phyloP scores from a whole-genome alignment of 2,888 invertebrate genomes.

The Stenotaenia linearis region DNA sequence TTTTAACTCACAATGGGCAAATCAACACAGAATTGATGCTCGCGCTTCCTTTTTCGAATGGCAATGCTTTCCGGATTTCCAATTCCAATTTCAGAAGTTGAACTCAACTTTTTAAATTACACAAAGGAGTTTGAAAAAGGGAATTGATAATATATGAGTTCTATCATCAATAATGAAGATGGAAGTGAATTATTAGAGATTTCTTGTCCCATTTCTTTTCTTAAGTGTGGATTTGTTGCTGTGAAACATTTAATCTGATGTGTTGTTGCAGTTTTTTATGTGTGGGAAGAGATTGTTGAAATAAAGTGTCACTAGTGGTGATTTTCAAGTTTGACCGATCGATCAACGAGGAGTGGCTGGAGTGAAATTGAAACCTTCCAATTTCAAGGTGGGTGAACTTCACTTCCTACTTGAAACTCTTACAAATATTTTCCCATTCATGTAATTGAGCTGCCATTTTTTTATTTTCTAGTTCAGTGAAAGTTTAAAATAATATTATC shows the following conservation, averaged over 20 bases:
- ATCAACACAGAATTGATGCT: neutral
- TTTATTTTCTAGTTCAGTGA: neutral
- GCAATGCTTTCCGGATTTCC: neutral
- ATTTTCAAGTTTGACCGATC: constrained; percentile 2
- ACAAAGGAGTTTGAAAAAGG: neutral
- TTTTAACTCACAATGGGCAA: neutral
- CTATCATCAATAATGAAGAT: neutral
- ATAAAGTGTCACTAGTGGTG: neutral
- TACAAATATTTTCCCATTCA: neutral
- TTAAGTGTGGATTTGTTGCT: neutral
- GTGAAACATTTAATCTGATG: neutral
- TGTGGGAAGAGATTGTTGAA: constrained; percentile 4
- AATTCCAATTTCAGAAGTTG: neutral
- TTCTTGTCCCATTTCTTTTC: neutral
- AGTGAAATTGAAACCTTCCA: constrained; percentile 22
- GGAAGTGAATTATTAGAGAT: neutral
- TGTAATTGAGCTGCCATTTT: neutral
- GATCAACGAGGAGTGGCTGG: neutral
- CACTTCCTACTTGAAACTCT: neutral
- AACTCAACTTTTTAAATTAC: neutral
- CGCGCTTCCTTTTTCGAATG: neutral
- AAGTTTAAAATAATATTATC: neutral
- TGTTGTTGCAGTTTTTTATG: neutral
- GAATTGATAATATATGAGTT: neutral
- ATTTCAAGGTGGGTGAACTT: constrained; percentile 16